These are phyloP conservation scores for Protodeltote pygarga DNA, from an alignment of 2,888 invertebrate genomes.

Conservation along the genomic window DNA sequence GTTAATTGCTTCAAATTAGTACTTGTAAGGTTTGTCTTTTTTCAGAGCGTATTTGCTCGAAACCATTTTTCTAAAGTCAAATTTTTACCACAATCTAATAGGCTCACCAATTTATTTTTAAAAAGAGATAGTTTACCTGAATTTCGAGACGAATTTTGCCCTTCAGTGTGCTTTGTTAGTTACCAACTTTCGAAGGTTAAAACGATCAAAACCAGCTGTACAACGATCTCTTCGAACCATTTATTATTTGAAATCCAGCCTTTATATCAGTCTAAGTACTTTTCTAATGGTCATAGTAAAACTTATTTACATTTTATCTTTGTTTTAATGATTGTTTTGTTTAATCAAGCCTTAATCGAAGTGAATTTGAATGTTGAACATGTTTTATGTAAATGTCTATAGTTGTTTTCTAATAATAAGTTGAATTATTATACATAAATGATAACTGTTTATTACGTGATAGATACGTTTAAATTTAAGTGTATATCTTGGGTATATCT, in stretches of 20 bases:
- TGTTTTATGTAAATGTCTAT: conserved; percentile 23
- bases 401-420: conserved; percentile 25
- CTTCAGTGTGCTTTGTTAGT: too few relatives aligned
- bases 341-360: conserved; percentile 25
- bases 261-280: conserved; percentile 35
- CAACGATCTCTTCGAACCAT: conserved; percentile 15
- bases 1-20: too few relatives aligned
- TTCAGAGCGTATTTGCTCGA: too few relatives aligned
- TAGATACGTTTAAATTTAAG: too few relatives aligned
- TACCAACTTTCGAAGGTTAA: conserved; percentile 10
- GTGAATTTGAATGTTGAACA: conserved; percentile 29
- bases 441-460: background rate
- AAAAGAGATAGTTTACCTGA: too few relatives aligned
- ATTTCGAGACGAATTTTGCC: too few relatives aligned
- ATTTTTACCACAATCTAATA: too few relatives aligned
- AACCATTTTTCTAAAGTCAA: too few relatives aligned
- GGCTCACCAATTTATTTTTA: too few relatives aligned
- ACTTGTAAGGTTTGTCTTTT: too few relatives aligned
- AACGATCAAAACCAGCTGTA: conserved; percentile 12
- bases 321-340: conserved; percentile 41
- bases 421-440: conserved; percentile 6
- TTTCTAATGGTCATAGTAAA: conserved; percentile 35
- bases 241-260: conserved; percentile 26
- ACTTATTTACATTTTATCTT: conserved; percentile 39
- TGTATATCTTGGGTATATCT: too few relatives aligned